Percentiles rank a stretch among this genome's conserved stretches.
Evolutionary conservation across 2,797 vertebrate species (phyloP).

Genomic region (Geotria australis): DNA sequence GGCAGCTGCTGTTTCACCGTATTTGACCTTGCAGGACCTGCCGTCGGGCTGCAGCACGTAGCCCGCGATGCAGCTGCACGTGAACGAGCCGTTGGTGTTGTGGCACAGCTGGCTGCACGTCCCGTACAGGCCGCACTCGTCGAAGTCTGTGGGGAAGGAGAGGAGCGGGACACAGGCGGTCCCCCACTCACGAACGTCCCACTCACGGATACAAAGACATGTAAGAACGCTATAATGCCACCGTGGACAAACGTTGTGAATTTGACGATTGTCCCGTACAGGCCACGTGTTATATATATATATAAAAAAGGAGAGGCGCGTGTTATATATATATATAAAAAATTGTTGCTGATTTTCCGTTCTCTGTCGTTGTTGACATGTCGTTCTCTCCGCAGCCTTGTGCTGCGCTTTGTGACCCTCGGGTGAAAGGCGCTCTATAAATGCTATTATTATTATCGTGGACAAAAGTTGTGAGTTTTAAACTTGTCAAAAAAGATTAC

Average conservation of each 20-base stretch:
- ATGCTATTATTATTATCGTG: no score
- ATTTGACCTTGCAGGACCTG: constrained; percentile 66
- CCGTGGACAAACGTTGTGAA: no score
- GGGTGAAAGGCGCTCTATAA: no score
- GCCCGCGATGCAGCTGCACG: constrained; percentile 65
- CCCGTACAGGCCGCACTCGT: constrained; percentile 65
- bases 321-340: no score
- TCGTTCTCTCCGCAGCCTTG: no score
- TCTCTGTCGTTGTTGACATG: no score
- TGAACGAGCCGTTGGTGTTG: constrained; percentile 62
- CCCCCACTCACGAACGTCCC: constrained; percentile 5
- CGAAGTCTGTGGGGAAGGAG: constrained; percentile 36
- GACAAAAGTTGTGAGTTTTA: not conserved
- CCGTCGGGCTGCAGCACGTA: constrained; percentile 53
- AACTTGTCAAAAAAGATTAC: not conserved
- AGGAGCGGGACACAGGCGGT: constrained; percentile 13
- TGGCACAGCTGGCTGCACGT: constrained; percentile 61
- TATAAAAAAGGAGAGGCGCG: no score
- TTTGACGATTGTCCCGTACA: no score
- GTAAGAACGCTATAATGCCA: no score
- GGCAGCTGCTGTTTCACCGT: constrained; percentile 24
- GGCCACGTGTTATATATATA: no score
- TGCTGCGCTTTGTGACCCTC: no score
- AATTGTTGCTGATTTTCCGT: no score
- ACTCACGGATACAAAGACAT: constrained; percentile 7